Evolutionary conservation across 1,140 invertebrate genomes (phyloP), one percentile per base, ranked within the genome.

Genomic region (Zaprionus nigranus): DNA sequence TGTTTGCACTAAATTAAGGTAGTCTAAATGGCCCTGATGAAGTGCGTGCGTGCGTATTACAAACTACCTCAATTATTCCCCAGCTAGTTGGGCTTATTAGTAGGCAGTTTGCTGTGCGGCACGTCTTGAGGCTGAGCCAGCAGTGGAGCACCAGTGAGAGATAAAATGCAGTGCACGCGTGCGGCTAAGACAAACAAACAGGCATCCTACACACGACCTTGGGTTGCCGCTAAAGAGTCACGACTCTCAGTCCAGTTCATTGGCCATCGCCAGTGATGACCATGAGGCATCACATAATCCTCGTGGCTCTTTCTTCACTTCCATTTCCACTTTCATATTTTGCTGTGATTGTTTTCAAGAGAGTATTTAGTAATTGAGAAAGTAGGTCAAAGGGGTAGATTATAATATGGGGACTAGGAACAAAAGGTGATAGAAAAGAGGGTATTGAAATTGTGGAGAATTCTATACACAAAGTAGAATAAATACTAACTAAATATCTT

Each of bases 1-100:
- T 68, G 58, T 53, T 53, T 26, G 28, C 20, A 12, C 22, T 28
- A 54, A 57, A 60, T 73, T 60, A 2, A 15, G 30, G 34, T 46
- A 17, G 40, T 46, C 28, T 2, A 2, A 51, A 22, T 36, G 38
- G 56, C 74, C 74, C 68, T 46, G 61, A 34, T 60, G 43, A 26
- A 46, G 56, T 53, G 63, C 43, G 70, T 66, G 43, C 36, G 17
- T 66, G 43, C 36, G 34, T 66, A 40, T 13, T 68, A 24, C 28
- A 20, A 62, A 62, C 20, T 40, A 57, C 54, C 57, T 75, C 30
- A 63, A 70, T 69, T 75, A 62, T 70, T 58, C 59, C 69, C 69
- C 54, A 63, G 28, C 71, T 36, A n/a, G 40, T 63, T 54, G 49
- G 46, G 62, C 17, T 15, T 43, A 17, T 68, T 74, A 34, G 38